A percentile compares a stretch with the other conserved stretches of the same genome.
Conservation (phyloP, 2,888 invertebrate genomes). For the Heterodera filipjevi region DNA sequence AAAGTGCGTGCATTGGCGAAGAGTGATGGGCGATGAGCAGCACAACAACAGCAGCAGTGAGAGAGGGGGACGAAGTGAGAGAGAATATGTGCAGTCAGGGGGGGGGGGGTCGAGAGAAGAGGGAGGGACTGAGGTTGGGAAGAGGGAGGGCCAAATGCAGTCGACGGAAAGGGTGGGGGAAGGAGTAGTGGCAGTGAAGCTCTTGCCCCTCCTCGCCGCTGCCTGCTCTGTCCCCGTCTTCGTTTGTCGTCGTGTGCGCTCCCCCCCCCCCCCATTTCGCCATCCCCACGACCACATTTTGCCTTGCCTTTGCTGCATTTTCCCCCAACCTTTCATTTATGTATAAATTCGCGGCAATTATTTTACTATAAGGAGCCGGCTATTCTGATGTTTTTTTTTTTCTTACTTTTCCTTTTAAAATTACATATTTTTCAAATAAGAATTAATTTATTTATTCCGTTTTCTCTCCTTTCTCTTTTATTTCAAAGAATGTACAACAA, state of each 20-base stretch:
- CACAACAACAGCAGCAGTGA: neutral
- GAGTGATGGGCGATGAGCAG: neutral
- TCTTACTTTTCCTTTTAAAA: neutral
- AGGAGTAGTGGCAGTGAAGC: neutral
- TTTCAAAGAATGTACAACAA: neutral
- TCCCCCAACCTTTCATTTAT: neutral
- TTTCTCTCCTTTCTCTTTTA: too few species aligned
- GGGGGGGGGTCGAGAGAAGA: neutral
- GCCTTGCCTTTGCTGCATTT: neutral
- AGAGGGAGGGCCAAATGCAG: neutral
- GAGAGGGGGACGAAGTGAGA: neutral
- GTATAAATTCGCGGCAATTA: neutral
- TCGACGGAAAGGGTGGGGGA: neutral
- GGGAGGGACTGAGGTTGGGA: neutral
- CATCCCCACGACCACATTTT: neutral
- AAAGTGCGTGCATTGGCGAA: conserved; percentile 3
- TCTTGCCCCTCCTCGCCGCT: neutral
- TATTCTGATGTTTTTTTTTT: neutral
- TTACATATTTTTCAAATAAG: too few species aligned
- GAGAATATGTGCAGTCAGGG: neutral
- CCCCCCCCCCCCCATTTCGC: neutral
- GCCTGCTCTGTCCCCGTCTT: neutral
- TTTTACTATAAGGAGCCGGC: too few species aligned
- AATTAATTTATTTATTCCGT: too few species aligned
- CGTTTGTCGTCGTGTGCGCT: neutral